Percentiles rank a stretch among this genome's conserved stretches.
phyloP scores from a whole-genome alignment of 2,797 vertebrate species.

The Chloroceryle amazona region DNA sequence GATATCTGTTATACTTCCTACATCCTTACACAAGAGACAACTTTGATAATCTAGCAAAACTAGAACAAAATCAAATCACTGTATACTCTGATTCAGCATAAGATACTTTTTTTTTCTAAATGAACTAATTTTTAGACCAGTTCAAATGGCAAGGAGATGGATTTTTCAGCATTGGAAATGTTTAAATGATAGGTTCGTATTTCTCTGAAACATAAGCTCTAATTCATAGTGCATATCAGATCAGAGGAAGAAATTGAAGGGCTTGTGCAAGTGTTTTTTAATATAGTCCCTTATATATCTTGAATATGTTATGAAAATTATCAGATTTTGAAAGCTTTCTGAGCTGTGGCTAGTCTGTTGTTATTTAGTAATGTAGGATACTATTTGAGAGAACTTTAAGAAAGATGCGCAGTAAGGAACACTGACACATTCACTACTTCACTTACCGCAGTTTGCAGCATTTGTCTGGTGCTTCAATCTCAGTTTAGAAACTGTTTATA shows the following conservation, averaged over 20 bases:
- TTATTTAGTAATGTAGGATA: neutral
- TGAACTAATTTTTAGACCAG: neutral
- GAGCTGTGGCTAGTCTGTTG: neutral
- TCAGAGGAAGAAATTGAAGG: neutral
- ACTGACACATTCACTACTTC: neutral
- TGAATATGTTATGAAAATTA: neutral
- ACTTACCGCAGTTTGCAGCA: neutral
- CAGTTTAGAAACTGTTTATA: neutral
- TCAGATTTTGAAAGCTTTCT: neutral
- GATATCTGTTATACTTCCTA: neutral
- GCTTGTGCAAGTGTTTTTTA: neutral
- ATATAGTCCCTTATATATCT: neutral
- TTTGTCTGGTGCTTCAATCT: neutral
- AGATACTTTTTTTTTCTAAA: neutral
- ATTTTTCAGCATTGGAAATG: neutral
- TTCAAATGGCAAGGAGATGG: neutral
- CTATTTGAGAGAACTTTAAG: neutral
- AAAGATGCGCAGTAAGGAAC: neutral
- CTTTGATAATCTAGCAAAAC: neutral
- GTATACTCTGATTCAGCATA: neutral
- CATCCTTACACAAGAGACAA: neutral
- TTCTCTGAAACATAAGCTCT: neutral
- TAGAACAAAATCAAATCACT: neutral
- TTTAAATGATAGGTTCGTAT: neutral
- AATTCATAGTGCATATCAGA: neutral